Evolutionary conservation across 2,888 invertebrate species (phyloP), one percentile per base, ranked within the genome.

Genomic region (Sialis lutaria): DNA sequence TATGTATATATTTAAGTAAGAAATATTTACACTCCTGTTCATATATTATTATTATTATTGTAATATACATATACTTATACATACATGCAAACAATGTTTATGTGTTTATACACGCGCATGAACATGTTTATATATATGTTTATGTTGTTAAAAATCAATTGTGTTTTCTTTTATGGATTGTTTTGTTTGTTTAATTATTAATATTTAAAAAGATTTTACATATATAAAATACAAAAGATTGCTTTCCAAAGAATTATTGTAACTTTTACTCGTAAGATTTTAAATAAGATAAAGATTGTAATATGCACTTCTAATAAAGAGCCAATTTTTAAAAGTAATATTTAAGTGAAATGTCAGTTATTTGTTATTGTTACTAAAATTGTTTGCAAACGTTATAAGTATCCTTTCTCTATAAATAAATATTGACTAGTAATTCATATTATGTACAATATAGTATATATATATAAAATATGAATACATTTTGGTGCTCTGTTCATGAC

Each of bases 11-110:
- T 22, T 47, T 42, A 47, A 42, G 52, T 55, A 55, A 55, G 56
- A 51, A 57, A 58, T 59, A 57, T 60, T 59, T 59, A 60, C 60
- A 60, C 58, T 60, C 59, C 59, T 60, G 60, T 60, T 60, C 59
- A 60, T 51, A 49, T 22, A 22, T 22, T 22, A 22, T 22, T 22
- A 22, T 22, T 22, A 22, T 22, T 22, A 22, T 22, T 22, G 22
- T 22, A 22, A 22, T 22, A 22, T 22, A 22, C 22, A 22, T 22
- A 22, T 22, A 22, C 22, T 22, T 22, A 22, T 22, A 22, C 22
- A 22, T 22, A 22, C 22, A 22, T 22, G 4, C 22, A 22, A 22
- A 22, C 22, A 4, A 22, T 22, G 22, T 22, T 22, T 22, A 22
- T 22, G 22, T 22, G 22, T 22, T 22, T 22, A 22, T 22, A 22